A percentile compares a stretch with the other conserved stretches of the same genome.
These are phyloP conservation scores for Cristatella mucedo DNA, from an alignment of 2,888 invertebrate species.

Conservation along the genomic window DNA sequence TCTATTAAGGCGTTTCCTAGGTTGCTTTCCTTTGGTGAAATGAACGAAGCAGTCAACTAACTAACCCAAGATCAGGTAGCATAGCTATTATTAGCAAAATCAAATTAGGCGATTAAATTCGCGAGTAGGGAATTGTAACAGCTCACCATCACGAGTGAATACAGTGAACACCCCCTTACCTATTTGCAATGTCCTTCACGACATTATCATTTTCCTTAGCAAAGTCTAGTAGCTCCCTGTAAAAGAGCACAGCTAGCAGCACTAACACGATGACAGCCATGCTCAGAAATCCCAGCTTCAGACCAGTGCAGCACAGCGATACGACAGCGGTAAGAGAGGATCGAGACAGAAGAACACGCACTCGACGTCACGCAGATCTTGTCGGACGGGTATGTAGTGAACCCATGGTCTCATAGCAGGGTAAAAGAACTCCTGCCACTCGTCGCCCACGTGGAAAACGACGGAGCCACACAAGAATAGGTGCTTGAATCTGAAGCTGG, in stretches of 20 bases:
- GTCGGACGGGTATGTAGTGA: slow-evolving; percentile 74
- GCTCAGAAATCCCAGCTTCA: background rate
- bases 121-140: background rate
- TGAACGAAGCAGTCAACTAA: no score
- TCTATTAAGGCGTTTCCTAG: no score
- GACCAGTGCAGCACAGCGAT: slow-evolving; percentile 6
- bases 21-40: no score
- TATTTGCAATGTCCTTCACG: slow-evolving; percentile 59
- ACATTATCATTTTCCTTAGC: slow-evolving; percentile 57
- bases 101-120: background rate
- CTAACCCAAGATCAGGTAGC: no score
- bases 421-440: slow-evolving; percentile 92
- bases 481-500: slow-evolving; percentile 90
- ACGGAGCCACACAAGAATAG: slow-evolving; percentile 77
- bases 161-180: slow-evolving; percentile 19
- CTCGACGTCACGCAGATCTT: slow-evolving; percentile 54
- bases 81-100: no score
- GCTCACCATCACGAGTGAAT: background rate
- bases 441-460: slow-evolving; percentile 80
- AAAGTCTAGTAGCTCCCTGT: slow-evolving; percentile 54
- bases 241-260: slow-evolving; percentile 12
- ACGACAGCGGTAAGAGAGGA: no score
- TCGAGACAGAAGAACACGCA: no score
- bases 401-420: slow-evolving; percentile 77
- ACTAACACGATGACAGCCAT: background rate